A percentile compares a stretch with the other conserved stretches of the same genome.
Conservation (phyloP, 2,888 invertebrate species). For the Stenoptilia bipunctidactyla region DNA sequence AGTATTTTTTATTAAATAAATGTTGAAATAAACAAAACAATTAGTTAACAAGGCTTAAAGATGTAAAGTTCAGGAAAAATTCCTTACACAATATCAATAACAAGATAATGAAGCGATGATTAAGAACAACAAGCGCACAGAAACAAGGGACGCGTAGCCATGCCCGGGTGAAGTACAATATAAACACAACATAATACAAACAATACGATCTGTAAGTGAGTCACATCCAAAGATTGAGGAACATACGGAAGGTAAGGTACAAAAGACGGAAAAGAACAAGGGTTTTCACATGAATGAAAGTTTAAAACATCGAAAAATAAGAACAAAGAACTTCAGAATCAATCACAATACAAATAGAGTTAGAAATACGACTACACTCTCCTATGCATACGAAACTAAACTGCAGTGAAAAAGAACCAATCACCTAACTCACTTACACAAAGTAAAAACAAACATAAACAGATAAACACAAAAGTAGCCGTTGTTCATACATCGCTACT, state of each 20-base stretch:
- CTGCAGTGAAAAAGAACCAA: slow-evolving; percentile 10
- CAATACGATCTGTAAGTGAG: background rate
- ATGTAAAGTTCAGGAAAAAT: slow-evolving; percentile 16
- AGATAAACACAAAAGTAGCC: slow-evolving; percentile 49
- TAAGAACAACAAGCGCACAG: slow-evolving; percentile 71
- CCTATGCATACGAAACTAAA: too few species aligned
- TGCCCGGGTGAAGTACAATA: slow-evolving; percentile 45
- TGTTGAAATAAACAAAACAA: too few species aligned
- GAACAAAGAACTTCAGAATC: too few species aligned
- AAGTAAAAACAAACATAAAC: slow-evolving; percentile 24
- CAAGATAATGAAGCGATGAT: slow-evolving; percentile 34
- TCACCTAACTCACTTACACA: slow-evolving; percentile 9
- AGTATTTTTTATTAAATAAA: too few species aligned
- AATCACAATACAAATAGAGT: too few species aligned
- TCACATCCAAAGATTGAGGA: background rate
- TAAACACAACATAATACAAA: slow-evolving; percentile 7
- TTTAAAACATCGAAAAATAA: too few species aligned
- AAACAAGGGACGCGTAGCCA: slow-evolving; percentile 60
- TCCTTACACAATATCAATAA: slow-evolving; percentile 18
- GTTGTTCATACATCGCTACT: slow-evolving; percentile 75
- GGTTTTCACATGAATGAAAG: too few species aligned
- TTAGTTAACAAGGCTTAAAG: too few species aligned
- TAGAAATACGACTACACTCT: too few species aligned
- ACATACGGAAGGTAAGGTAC: too few species aligned
- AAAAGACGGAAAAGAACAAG: too few species aligned